Conservation (phyloP, 2,113 vertebrate species). For the Serinus canaria region DNA sequence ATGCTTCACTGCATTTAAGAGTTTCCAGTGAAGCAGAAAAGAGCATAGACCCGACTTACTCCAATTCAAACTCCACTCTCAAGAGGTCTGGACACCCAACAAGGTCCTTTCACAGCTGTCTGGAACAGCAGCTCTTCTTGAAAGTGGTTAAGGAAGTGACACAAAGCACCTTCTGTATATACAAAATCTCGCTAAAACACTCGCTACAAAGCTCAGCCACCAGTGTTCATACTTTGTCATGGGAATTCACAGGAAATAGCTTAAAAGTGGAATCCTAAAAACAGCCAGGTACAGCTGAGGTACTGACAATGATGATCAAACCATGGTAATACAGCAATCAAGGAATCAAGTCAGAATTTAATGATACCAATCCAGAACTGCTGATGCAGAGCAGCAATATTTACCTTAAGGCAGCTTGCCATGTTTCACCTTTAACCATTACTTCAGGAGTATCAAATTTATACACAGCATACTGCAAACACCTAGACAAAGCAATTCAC, state of each 20-base stretch:
- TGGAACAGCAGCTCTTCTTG: neutral
- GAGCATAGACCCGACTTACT: rapidly evolving
- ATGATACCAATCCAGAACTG: neutral
- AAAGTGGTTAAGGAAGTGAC: neutral
- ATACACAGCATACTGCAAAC: neutral
- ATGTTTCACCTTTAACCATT: neutral
- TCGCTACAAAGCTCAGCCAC: neutral
- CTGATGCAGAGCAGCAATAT: neutral
- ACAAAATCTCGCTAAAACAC: neutral
- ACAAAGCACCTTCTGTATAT: neutral
- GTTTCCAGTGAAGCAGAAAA: neutral
- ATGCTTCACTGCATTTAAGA: neutral
- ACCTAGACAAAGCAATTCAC: neutral
- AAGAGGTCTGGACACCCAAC: neutral
- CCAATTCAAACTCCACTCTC: neutral
- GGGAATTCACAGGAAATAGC: neutral
- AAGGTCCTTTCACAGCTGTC: neutral
- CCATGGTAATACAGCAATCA: neutral
- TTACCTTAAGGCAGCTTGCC: neutral
- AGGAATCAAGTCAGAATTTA: neutral
- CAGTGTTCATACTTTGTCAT: neutral
- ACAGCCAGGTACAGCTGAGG: neutral
- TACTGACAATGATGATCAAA: neutral
- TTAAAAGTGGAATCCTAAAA: neutral
- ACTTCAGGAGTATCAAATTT: neutral